Conservation (phyloP, 2,888 invertebrate genomes). For the Limulus polyphemus region DNA sequence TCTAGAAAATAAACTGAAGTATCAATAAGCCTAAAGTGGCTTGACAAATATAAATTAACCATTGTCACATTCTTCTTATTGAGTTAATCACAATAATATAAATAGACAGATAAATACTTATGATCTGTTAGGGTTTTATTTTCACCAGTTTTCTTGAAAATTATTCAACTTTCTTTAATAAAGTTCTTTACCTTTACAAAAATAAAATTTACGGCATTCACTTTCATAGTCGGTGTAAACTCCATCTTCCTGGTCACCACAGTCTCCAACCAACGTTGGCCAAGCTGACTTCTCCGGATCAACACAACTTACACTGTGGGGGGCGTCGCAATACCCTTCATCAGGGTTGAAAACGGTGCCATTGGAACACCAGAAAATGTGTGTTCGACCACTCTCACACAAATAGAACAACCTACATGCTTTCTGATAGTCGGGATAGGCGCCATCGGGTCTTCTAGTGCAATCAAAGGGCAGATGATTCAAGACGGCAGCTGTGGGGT, state of each 20-base stretch:
- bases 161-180: no score
- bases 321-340: slow-evolving; percentile 16
- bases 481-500: no score
- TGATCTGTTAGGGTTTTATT: no score
- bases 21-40: no score
- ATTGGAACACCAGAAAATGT: slow-evolving; percentile 18
- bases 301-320: slow-evolving; percentile 12
- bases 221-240: slow-evolving; percentile 14
- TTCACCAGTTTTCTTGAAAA: no score
- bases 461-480: neutral
- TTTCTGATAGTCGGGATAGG: slow-evolving; percentile 16
- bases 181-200: slow-evolving; percentile 12
- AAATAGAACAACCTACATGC: slow-evolving; percentile 18
- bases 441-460: slow-evolving; percentile 9
- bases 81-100: no score
- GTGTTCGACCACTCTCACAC: slow-evolving; percentile 8
- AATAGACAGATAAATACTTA: no score
- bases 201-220: slow-evolving; percentile 14
- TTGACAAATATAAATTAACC: no score
- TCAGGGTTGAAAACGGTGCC: slow-evolving; percentile 16
- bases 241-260: slow-evolving; percentile 9
- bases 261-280: neutral
- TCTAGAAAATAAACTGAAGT: no score
- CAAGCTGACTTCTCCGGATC: neutral
- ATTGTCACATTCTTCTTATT: no score